phyloP scores from a whole-genome alignment of 2,888 invertebrate genomes.

The Oligia strigilis region DNA sequence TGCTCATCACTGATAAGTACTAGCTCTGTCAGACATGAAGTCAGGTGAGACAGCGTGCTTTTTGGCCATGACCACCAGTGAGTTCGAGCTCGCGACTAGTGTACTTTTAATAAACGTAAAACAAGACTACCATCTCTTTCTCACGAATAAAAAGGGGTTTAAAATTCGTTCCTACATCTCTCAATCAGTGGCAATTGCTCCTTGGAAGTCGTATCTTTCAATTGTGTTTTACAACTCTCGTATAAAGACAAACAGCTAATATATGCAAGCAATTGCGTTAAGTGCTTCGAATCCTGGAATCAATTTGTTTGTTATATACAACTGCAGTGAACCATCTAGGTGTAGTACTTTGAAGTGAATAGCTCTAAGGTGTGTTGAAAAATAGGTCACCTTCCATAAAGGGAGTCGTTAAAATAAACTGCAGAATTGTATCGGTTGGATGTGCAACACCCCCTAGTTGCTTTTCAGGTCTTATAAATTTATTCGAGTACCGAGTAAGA shows the following conservation, averaged over 20 bases:
- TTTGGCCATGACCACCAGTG: too few species aligned
- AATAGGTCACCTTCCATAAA: conserved; percentile 18
- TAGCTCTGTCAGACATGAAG: too few species aligned
- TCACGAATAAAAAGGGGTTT: conserved; percentile 11
- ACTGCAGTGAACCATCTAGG: not conserved
- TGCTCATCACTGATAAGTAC: too few species aligned
- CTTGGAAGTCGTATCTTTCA: conserved; percentile 25
- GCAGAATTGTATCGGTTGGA: not conserved
- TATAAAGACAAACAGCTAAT: conserved; percentile 37
- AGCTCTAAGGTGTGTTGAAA: not conserved
- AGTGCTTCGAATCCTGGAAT: conserved; percentile 17
- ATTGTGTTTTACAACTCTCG: conserved; percentile 31
- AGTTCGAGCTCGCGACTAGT: too few species aligned
- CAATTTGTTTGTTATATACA: conserved; percentile 29
- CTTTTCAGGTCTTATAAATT: not conserved
- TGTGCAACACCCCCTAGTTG: not conserved
- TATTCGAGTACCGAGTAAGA: not conserved
- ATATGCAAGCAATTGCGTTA: conserved; percentile 36
- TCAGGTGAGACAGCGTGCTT: too few species aligned
- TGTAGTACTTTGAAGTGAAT: conserved; percentile 10
- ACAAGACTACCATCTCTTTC: not conserved
- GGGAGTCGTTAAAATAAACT: conserved; percentile 8
- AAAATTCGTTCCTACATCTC: conserved; percentile 11
- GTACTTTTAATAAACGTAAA: conserved; percentile 14
- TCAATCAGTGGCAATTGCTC: conserved; percentile 32